Evolutionary conservation across 2,113 vertebrate genomes (phyloP).

Genomic region (Talpa occidentalis): DNA sequence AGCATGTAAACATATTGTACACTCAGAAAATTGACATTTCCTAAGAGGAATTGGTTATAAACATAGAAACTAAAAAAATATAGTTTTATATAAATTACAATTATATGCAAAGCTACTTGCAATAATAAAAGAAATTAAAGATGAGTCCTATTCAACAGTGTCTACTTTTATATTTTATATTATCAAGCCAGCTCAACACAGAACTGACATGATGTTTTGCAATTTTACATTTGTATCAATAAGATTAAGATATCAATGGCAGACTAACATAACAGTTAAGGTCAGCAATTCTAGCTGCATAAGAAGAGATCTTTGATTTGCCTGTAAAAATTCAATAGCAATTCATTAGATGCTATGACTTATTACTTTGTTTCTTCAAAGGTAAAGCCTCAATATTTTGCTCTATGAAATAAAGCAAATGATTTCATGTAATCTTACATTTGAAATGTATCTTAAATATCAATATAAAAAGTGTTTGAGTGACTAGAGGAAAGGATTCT

Average conservation of each 20-base stretch:
- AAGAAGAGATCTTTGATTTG: constrained; percentile 63
- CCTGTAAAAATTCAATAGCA: constrained; percentile 62
- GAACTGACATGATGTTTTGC: neutral
- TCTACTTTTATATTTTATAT: neutral
- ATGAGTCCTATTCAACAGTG: neutral
- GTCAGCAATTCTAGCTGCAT: constrained; percentile 26
- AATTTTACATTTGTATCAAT: constrained; percentile 56
- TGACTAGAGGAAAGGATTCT: neutral
- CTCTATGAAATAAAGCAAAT: constrained; percentile 24
- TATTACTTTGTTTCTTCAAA: constrained; percentile 62
- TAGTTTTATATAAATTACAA: constrained; percentile 19
- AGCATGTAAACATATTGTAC: neutral
- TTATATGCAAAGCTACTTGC: neutral
- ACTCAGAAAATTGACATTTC: neutral
- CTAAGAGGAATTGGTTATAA: neutral
- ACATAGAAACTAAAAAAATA: constrained; percentile 15
- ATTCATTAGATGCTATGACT: constrained; percentile 61
- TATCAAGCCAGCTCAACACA: neutral
- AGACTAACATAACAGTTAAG: constrained; percentile 37
- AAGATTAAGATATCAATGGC: constrained; percentile 62
- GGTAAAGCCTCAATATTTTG: constrained; percentile 37
- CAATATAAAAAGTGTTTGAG: constrained; percentile 11
- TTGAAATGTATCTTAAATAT: constrained; percentile 41
- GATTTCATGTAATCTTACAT: constrained; percentile 54
- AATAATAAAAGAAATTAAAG: neutral